Conservation (phyloP, 2,113 vertebrate genomes). For the Ia io region DNA sequence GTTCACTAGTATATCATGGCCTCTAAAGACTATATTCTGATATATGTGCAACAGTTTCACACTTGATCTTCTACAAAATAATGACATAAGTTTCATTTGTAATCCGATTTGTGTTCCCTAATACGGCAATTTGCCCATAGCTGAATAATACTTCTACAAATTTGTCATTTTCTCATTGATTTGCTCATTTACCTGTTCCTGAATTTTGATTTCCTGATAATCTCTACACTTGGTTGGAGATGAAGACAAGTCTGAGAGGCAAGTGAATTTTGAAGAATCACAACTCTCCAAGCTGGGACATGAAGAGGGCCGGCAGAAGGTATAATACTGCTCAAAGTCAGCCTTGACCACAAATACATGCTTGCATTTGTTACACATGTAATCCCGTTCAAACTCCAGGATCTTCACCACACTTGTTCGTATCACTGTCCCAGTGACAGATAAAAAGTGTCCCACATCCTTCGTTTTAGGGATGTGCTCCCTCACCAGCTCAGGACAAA, state of each 20-base stretch:
- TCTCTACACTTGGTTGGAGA: constrained; percentile 89
- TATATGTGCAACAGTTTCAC: neutral
- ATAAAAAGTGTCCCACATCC: constrained; percentile 94
- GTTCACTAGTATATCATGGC: neutral
- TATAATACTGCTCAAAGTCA: constrained; percentile 92
- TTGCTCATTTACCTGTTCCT: constrained; percentile 90
- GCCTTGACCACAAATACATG: constrained; percentile 87
- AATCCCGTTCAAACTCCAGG: constrained; percentile 93
- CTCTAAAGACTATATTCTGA: neutral
- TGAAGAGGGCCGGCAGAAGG: constrained; percentile 82
- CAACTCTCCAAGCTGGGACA: constrained; percentile 90
- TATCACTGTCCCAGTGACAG: constrained; percentile 95
- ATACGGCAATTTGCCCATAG: neutral
- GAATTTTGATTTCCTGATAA: constrained; percentile 98
- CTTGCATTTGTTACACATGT: constrained; percentile 94
- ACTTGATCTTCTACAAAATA: neutral
- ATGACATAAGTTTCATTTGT: neutral
- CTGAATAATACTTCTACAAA: neutral
- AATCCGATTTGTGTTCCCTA: neutral
- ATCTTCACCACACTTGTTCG: constrained; percentile 92
- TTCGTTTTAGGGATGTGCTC: constrained; percentile 93
- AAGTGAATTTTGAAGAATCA: constrained; percentile 90
- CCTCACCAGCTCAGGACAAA: constrained; percentile 95
- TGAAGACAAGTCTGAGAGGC: constrained; percentile 86
- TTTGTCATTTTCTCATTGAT: neutral